Percentiles rank a stretch among this genome's conserved stretches.
Conservation (phyloP, 2,888 invertebrate genomes). For the Julus scandinavius region DNA sequence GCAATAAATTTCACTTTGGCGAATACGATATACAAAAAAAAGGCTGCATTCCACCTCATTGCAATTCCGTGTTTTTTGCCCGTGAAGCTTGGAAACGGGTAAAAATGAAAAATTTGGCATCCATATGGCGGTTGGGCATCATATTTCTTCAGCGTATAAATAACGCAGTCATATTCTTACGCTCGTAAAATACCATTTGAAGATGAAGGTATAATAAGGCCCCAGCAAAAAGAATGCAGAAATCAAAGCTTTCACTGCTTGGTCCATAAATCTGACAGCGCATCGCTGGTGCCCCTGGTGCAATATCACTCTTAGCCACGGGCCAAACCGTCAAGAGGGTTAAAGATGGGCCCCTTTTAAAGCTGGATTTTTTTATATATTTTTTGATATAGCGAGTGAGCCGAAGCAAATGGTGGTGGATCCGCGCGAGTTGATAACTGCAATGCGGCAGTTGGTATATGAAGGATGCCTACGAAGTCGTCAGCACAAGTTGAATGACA, state of each 20-base stretch:
- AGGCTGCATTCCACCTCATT: constrained; percentile 11
- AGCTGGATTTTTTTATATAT: not conserved
- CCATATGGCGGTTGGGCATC: not conserved
- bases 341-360: not conserved
- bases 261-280: not conserved
- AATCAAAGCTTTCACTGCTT: not conserved
- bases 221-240: not conserved
- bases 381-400: not conserved
- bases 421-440: not conserved
- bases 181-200: not conserved
- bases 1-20: constrained; percentile 28
- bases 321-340: not conserved
- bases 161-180: not conserved
- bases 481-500: constrained; percentile 16
- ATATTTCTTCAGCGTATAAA: constrained; percentile 29
- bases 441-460: constrained; percentile 18
- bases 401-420: not conserved
- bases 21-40: constrained; percentile 3
- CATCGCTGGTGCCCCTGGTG: not conserved
- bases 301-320: not conserved
- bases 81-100: not conserved
- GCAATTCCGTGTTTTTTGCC: not conserved
- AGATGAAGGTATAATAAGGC: constrained; percentile 28
- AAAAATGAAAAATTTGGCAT: constrained; percentile 25
- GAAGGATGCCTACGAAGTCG: constrained; percentile 17